A percentile compares a stretch with the other conserved stretches of the same genome.
phyloP scores from a whole-genome alignment of 2,888 invertebrate species.

The Nomada flava region DNA sequence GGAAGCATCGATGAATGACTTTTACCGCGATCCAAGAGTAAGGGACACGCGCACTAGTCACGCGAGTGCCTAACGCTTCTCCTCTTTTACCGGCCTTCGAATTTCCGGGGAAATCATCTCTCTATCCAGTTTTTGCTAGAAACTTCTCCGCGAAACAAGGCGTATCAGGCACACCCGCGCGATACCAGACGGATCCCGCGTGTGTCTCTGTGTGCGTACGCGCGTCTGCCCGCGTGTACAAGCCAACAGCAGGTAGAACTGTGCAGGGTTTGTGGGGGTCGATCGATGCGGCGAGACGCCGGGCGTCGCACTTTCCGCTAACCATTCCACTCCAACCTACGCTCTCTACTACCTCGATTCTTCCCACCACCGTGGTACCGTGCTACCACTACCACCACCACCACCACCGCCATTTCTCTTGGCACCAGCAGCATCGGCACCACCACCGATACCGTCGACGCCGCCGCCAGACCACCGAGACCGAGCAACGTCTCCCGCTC shows the following conservation, averaged over 20 bases:
- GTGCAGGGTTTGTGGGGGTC: conserved; percentile 67
- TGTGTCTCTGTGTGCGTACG: neutral
- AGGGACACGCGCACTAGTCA: too few species aligned
- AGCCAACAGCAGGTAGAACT: conserved; percentile 46
- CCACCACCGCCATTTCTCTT: neutral
- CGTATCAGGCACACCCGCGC: conserved; percentile 51
- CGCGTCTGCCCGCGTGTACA: conserved; percentile 40
- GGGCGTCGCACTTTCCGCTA: conserved; percentile 82
- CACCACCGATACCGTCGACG: neutral
- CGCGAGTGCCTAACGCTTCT: neutral
- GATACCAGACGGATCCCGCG: conserved; percentile 47
- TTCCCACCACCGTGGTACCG: conserved; percentile 22
- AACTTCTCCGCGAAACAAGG: conserved; percentile 42
- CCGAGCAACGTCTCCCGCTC: conserved; percentile 51
- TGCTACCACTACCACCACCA: conserved; percentile 12
- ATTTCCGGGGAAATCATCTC: neutral
- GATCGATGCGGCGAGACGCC: conserved; percentile 84
- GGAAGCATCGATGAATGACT: neutral
- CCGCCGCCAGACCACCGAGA: neutral
- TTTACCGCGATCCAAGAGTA: neutral
- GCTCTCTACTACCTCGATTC: conserved; percentile 46
- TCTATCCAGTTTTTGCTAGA: conserved; percentile 13
- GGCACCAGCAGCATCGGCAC: neutral
- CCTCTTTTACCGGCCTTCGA: neutral
- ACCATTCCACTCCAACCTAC: conserved; percentile 72